phyloP scores from a whole-genome alignment of 2,797 vertebrate species.

The Podargus strigoides region DNA sequence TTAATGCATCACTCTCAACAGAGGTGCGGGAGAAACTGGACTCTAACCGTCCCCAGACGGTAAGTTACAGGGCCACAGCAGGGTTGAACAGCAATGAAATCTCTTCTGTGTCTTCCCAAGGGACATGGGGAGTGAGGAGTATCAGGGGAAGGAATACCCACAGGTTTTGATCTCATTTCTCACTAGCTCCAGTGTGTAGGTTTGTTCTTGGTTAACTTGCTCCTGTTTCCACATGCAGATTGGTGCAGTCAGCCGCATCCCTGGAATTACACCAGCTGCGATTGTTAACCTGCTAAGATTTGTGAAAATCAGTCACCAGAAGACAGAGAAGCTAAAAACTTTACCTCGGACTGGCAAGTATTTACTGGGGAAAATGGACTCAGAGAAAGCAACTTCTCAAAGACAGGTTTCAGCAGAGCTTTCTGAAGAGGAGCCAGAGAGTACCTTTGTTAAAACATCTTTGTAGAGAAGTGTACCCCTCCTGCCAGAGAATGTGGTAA shows the following conservation, averaged over 20 bases:
- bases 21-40: constrained; percentile 91
- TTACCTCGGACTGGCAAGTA: neutral
- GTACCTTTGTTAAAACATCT: neutral
- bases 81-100: neutral
- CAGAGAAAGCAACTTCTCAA: neutral
- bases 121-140: neutral
- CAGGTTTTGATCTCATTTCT: neutral
- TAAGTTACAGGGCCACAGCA: constrained; percentile 66
- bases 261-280: constrained; percentile 92
- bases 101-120: neutral
- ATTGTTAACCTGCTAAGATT: constrained; percentile 84
- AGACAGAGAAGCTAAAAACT: neutral
- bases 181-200: neutral
- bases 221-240: constrained; percentile 74
- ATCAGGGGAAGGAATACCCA: neutral
- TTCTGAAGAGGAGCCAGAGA: neutral
- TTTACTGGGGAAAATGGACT: neutral
- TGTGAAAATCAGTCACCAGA: constrained; percentile 62
- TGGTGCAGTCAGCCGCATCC: constrained; percentile 88
- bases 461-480: neutral
- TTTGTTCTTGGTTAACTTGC: neutral
- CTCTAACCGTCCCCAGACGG: constrained; percentile 84
- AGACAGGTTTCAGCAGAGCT: neutral
- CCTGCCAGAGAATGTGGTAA: rapidly evolving
- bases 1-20: constrained; percentile 80